A percentile compares a stretch with the other conserved stretches of the same genome.
phyloP scores from a whole-genome alignment of 2,888 invertebrate genomes.

The Pecten maximus region DNA sequence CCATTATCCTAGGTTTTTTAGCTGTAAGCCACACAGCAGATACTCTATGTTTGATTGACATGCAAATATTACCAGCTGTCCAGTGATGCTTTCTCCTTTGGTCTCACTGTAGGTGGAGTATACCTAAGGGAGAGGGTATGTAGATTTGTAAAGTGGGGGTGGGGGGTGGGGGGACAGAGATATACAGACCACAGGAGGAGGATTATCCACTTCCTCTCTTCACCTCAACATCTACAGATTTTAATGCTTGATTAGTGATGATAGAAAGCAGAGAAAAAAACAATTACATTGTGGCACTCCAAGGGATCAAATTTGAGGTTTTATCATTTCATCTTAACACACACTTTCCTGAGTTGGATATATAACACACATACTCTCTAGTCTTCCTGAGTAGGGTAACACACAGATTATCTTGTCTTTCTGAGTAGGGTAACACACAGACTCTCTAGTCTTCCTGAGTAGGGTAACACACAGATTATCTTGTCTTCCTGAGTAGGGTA shows the following conservation, averaged over 20 bases:
- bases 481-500: too few species aligned
- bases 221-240: neutral
- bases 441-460: too few species aligned
- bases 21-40: neutral
- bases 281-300: neutral
- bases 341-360: too few species aligned
- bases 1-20: conserved; percentile 30
- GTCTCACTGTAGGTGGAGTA: neutral
- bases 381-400: neutral
- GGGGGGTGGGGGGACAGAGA: neutral
- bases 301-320: neutral
- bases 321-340: neutral
- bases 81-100: neutral
- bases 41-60: conserved; percentile 13
- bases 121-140: neutral
- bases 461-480: too few species aligned
- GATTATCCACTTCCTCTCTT: neutral
- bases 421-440: neutral
- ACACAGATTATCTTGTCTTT: too few species aligned
- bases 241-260: conserved; percentile 32
- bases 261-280: conserved; percentile 27
- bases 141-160: neutral
- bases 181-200: conserved; percentile 12
- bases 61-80: conserved; percentile 27
- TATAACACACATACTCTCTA: too few species aligned